Evolutionary conservation across 2,888 invertebrate genomes (phyloP).

Genomic region (Phyllotreta striolata): DNA sequence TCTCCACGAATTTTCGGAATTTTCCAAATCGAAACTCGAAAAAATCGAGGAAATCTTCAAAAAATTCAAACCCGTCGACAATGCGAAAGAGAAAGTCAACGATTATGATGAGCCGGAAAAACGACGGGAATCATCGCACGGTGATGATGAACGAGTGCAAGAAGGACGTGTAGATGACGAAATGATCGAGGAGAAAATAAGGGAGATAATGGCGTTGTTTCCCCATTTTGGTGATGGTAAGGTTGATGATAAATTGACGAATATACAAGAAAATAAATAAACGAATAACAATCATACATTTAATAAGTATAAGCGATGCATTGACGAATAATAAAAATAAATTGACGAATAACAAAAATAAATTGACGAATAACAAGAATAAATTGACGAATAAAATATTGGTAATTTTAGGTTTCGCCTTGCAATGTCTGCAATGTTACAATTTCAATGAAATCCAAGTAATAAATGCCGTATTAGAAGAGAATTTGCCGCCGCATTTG

Average conservation of each 20-base stretch:
- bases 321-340: background rate
- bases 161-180: slow-evolving; percentile 31
- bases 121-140: too few species aligned
- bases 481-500: slow-evolving; percentile 66
- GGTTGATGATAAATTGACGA: slow-evolving; percentile 19
- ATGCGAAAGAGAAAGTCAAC: background rate
- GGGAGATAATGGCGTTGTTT: slow-evolving; percentile 67
- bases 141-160: slow-evolving; percentile 37
- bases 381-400: background rate
- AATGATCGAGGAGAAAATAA: slow-evolving; percentile 54
- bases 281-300: slow-evolving; percentile 2
- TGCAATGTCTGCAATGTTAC: slow-evolving; percentile 80
- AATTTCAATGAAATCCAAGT: slow-evolving; percentile 78
- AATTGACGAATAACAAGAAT: too few species aligned
- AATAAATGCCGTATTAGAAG: slow-evolving; percentile 84
- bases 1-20: slow-evolving; percentile 43
- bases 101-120: slow-evolving; percentile 36
- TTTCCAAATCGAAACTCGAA: slow-evolving; percentile 41
- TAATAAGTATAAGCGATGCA: too few species aligned
- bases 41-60: slow-evolving; percentile 46
- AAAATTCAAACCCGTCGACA: slow-evolving; percentile 42
- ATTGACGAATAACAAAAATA: slow-evolving; percentile 2
- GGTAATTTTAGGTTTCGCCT: slow-evolving; percentile 63
- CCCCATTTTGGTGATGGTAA: slow-evolving; percentile 81
- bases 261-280: background rate